These are phyloP conservation scores for Agelas oroides DNA, from an alignment of 37 sponge, comb jelly and placozoan species.

Conservation along the genomic window DNA sequence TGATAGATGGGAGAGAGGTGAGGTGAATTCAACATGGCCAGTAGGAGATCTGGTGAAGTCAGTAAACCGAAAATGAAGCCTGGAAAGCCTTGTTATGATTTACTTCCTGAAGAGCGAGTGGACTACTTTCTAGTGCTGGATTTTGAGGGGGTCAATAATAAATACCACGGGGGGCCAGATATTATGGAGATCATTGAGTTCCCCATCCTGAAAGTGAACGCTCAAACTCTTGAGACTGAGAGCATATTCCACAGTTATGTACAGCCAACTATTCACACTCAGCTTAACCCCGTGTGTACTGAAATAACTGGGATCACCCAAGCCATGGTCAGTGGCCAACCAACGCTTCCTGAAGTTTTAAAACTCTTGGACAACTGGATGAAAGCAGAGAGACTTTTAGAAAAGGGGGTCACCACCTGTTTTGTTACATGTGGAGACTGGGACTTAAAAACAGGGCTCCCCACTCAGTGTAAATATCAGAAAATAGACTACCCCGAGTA, in stretches of 20 bases:
- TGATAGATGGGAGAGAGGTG: too few relatives aligned
- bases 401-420: slow-evolving; percentile 43
- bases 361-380: slow-evolving; percentile 66
- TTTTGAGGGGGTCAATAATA: slow-evolving; percentile 85
- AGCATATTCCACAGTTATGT: slow-evolving; percentile 85
- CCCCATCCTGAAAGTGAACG: slow-evolving; percentile 85
- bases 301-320: slow-evolving; percentile 87
- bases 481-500: slow-evolving; percentile 50
- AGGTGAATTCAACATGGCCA: too few relatives aligned
- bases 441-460: slow-evolving; percentile 82
- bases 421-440: slow-evolving; percentile 92
- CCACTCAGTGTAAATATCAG: slow-evolving; percentile 61
- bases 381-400: slow-evolving; percentile 51
- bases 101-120: slow-evolving; percentile 24
- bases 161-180: slow-evolving; percentile 22
- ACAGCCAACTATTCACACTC: slow-evolving; percentile 69
- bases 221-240: slow-evolving; percentile 71
- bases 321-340: slow-evolving; percentile 74
- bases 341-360: slow-evolving; percentile 51
- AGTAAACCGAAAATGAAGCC: too few relatives aligned
- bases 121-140: slow-evolving; percentile 82
- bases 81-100: too few relatives aligned
- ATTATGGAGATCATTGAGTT: slow-evolving; percentile 89
- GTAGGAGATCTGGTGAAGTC: too few relatives aligned
- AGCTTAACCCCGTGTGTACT: slow-evolving; percentile 74